These are phyloP conservation scores for Aratinga solstitialis DNA, from an alignment of 2,797 vertebrate species.

Conservation along the genomic window DNA sequence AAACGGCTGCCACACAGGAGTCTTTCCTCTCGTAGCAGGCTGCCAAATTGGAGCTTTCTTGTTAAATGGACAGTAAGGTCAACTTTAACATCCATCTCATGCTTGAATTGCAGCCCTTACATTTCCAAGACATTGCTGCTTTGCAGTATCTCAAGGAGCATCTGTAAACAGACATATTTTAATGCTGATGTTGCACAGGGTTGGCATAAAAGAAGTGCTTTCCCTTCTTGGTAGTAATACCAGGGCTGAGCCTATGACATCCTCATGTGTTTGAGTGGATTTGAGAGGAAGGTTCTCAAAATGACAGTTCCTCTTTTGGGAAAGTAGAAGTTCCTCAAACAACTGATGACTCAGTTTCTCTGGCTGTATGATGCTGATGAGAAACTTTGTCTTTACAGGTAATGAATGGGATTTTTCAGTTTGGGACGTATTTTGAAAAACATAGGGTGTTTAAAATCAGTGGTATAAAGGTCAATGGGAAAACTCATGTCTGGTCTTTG, in stretches of 20 bases:
- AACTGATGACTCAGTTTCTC: neutral
- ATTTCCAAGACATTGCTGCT: neutral
- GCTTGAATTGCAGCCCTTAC: neutral
- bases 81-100: neutral
- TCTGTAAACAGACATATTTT: neutral
- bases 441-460: neutral
- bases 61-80: neutral
- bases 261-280: neutral
- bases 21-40: neutral
- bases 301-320: neutral
- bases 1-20: neutral
- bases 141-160: neutral
- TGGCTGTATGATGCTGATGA: neutral
- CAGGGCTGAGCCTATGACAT: neutral
- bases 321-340: neutral
- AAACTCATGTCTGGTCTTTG: neutral
- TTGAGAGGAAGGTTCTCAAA: neutral
- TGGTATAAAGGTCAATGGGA: neutral
- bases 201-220: neutral
- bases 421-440: neutral
- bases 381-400: neutral
- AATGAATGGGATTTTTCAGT: neutral
- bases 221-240: neutral
- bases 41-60: neutral
- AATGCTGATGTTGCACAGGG: neutral